These are phyloP conservation scores for Dorcus parallelipipedus DNA, from an alignment of 2,888 invertebrate species.

Conservation along the genomic window DNA sequence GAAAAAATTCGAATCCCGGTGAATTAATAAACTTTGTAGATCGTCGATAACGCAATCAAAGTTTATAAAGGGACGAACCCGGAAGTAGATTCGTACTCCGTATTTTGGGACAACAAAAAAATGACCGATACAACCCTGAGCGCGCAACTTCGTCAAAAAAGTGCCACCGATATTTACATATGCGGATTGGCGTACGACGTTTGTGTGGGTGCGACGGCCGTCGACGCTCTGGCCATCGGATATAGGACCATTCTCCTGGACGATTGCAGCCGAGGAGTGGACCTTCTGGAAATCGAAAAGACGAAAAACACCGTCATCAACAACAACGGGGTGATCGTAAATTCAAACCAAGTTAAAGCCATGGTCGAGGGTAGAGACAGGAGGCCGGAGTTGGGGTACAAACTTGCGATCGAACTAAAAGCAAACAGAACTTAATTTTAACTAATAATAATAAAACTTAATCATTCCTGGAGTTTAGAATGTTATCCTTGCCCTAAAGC, in stretches of 20 bases:
- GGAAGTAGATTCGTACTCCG: slow-evolving; percentile 95
- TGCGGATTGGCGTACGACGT: slow-evolving; percentile 95
- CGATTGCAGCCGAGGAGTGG: slow-evolving; percentile 88
- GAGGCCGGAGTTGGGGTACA: slow-evolving; percentile 83
- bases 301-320: slow-evolving; percentile 73
- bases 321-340: slow-evolving; percentile 77
- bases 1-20: not conserved
- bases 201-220: slow-evolving; percentile 90
- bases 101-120: slow-evolving; percentile 97
- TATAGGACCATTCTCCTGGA: slow-evolving; percentile 86
- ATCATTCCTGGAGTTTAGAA: too few species aligned
- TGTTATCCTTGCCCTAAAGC: not conserved
- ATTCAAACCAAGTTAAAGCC: slow-evolving; percentile 74
- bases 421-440: slow-evolving; percentile 22
- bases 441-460: not conserved
- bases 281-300: slow-evolving; percentile 77
- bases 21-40: slow-evolving; percentile 45
- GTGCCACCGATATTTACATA: slow-evolving; percentile 88
- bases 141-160: slow-evolving; percentile 72
- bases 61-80: slow-evolving; percentile 91
- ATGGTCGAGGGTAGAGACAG: slow-evolving; percentile 88
- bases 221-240: slow-evolving; percentile 85
- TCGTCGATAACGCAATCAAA: slow-evolving; percentile 72
- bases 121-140: slow-evolving; percentile 81
- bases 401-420: slow-evolving; percentile 80